Percentiles rank a stretch among this genome's conserved stretches.
These are phyloP conservation scores for Meteorus cinctellus DNA, from an alignment of 2,888 invertebrate genomes.

Conservation along the genomic window DNA sequence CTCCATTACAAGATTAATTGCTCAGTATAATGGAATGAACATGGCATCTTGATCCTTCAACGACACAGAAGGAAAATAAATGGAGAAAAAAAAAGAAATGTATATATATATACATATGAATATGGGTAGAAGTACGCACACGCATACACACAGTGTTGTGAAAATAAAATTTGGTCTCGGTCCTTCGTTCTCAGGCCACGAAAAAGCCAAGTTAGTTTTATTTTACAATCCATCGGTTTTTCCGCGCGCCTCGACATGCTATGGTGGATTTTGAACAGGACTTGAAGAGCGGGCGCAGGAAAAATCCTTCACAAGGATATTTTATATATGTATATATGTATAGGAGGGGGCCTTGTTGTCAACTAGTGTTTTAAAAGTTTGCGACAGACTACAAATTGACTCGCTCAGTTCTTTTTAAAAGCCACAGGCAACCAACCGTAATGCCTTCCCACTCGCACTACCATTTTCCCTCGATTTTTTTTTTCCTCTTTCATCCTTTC, in stretches of 20 bases:
- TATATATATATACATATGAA: conserved; percentile 15
- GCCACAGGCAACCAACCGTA: conserved; percentile 67
- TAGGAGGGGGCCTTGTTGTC: conserved; percentile 62
- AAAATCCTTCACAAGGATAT: conserved; percentile 21
- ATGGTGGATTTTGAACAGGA: conserved; percentile 27
- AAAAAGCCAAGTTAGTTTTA: conserved; percentile 73
- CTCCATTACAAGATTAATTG: conserved; percentile 32
- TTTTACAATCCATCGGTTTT: conserved; percentile 72
- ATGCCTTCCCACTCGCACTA: conserved; percentile 19
- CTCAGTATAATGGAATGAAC: conserved; percentile 24
- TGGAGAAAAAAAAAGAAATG: conserved; percentile 37
- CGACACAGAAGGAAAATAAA: conserved; percentile 14
- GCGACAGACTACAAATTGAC: conserved; percentile 74
- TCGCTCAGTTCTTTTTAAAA: conserved; percentile 74
- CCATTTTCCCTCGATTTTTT: conserved; percentile 25
- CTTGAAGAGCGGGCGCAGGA: conserved; percentile 4
- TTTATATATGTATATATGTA: conserved; percentile 16
- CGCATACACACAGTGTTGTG: conserved; percentile 56
- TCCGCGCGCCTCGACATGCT: conserved; percentile 39
- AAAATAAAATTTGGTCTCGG: conserved; percentile 70
- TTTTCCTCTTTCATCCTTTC: conserved; percentile 34
- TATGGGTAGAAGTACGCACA: conserved; percentile 7
- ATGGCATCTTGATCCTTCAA: conserved; percentile 11
- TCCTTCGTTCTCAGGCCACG: conserved; percentile 63
- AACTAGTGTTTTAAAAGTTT: conserved; percentile 74